Base-by-base conservation (phyloP, 2,113 vertebrate genomes). In the Plecturocebus donacophilus region DNA sequence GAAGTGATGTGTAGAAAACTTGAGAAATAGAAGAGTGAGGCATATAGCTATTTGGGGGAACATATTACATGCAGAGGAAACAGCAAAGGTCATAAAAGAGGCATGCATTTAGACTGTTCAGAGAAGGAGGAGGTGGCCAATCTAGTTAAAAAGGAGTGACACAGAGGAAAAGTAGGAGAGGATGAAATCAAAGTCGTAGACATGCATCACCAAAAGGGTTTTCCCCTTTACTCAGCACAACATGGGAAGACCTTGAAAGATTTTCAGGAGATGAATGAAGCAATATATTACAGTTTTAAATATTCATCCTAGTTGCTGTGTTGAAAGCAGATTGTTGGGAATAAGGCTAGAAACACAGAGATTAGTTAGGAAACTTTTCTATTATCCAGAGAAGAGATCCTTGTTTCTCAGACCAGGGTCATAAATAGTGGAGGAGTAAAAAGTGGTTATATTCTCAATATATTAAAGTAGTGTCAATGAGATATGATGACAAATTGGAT, bases 381-480 rank as follows among this genome's bases (percentile, higher is more conserved):
- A 23, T 35, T 61, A 54, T 47, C 8, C 17, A 56, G 17, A 42
- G 25, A 58, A 32, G 47, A 73, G 30, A 14, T 23, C 32, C 70
- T 87, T 77, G 3, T 73, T 56, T 56, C n/a, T 83, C 38, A 68
- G 42, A 49, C 47, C 75, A 87, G 32, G 21, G 32, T 61, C 11
- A 54, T 54, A 90, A 30, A 19, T 23, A 89, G 5, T 20, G 23
- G 32, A n/a, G 23, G 27, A 1, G 2, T 49, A 42, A 70, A 25
- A 87, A 81, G 8, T 75, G 27, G 66, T 77, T 52, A 87, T 70
- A 45, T 58, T 90, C 56, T 75, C 73, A 76, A 68, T 66, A 79
- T 20, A 76, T 61, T 61, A 75, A 73, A 9, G 21, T 85, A 47
- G n/a, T 49, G 9, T 16, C 42, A 83, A 58, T 4, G 61, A 83